phyloP scores from a whole-genome alignment of 2,113 vertebrate species.

The Cnemophilus loriae region DNA sequence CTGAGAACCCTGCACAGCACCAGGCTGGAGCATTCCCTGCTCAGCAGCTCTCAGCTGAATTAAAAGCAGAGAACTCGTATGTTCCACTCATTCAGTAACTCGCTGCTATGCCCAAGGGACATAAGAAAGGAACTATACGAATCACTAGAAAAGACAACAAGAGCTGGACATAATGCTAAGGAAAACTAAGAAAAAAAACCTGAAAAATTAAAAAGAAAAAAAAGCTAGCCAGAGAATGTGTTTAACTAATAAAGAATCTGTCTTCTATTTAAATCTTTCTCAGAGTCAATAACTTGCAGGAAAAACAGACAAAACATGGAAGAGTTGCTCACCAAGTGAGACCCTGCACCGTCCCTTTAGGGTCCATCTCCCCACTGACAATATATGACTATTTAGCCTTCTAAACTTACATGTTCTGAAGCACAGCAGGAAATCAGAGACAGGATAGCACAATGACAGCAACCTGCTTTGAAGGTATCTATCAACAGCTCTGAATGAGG shows the following conservation, averaged over 20 bases:
- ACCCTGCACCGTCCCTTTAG: not conserved
- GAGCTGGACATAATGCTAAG: not conserved
- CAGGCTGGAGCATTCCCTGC: not conserved
- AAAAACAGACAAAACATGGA: not conserved
- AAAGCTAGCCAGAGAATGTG: not conserved
- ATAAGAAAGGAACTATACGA: not conserved
- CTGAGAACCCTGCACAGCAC: not conserved
- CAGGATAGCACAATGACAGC: accelerated
- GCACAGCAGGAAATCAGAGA: not conserved
- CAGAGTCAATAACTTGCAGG: not conserved
- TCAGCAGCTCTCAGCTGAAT: not conserved
- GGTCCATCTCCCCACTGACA: not conserved
- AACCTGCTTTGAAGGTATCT: not conserved
- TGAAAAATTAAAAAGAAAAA: not conserved
- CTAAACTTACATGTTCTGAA: not conserved
- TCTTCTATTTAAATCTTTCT: not conserved
- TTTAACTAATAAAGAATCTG: not conserved
- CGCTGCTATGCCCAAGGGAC: not conserved
- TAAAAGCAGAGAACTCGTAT: not conserved
- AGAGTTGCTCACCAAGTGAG: not conserved
- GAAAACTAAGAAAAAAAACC: not conserved
- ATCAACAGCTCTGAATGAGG: not conserved
- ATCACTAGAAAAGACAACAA: not conserved
- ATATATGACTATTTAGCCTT: not conserved
- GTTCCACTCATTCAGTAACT: not conserved